Percentiles rank a stretch among this genome's conserved stretches.
Conservation (phyloP, 2,797 vertebrate genomes). For the Danio jaintianensis region DNA sequence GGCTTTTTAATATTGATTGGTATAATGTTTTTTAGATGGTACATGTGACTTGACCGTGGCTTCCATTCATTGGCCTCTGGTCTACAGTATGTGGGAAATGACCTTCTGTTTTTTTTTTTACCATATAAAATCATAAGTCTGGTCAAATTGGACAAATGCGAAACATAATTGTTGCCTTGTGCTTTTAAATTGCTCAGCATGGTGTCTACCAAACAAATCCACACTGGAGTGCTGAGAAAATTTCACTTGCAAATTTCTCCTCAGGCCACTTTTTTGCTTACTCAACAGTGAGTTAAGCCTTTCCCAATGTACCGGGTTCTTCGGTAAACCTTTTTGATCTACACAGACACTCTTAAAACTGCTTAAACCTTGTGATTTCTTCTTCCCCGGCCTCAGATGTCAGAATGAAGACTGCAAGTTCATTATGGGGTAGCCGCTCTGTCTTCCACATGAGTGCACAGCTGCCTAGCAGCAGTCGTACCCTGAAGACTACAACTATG, state of each 20-base stretch:
- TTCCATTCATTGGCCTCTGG: not conserved
- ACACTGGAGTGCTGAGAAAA: constrained; percentile 9
- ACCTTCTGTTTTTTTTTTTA: not conserved
- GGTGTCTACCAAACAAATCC: constrained; percentile 39
- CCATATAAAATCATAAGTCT: not conserved
- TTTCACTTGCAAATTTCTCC: constrained; percentile 49
- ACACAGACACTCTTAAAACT: not conserved
- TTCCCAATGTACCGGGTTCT: not conserved
- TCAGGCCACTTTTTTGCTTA: constrained; percentile 23
- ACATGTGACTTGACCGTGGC: no score
- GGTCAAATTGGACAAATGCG: not conserved
- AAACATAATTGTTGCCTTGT: constrained; percentile 10
- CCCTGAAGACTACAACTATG: constrained; percentile 8
- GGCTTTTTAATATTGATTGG: no score
- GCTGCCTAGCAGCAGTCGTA: not conserved
- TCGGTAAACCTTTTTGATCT: not conserved
- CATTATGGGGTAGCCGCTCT: not conserved
- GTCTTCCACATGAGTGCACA: constrained; percentile 14
- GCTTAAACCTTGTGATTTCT: not conserved
- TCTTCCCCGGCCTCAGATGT: not conserved
- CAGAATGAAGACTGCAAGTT: not conserved
- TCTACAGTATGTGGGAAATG: not conserved
- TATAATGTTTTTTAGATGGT: no score
- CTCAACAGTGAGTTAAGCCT: constrained; percentile 15
- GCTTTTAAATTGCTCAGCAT: not conserved